Conservation (phyloP, 2,797 vertebrate genomes). For the Netta rufina region DNA sequence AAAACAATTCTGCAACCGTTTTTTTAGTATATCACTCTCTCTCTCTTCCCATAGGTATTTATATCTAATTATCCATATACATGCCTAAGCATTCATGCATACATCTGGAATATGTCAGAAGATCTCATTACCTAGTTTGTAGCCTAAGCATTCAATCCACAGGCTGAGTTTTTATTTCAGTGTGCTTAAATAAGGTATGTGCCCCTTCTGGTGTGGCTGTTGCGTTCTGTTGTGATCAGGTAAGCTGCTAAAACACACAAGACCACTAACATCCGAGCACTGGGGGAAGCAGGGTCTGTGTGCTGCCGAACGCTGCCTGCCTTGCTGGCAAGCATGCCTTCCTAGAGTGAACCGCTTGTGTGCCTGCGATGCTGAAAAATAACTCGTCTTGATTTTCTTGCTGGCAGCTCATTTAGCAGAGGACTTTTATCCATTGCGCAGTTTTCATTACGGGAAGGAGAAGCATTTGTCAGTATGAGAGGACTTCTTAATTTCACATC, state of each 20-base stretch:
- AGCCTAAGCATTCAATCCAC: background rate
- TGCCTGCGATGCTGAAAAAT: background rate
- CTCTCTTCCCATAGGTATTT: background rate
- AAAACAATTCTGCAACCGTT: background rate
- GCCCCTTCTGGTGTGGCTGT: background rate
- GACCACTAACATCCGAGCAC: background rate
- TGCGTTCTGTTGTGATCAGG: background rate
- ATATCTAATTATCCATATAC: background rate
- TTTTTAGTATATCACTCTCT: background rate
- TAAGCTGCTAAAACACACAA: background rate
- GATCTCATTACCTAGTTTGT: background rate
- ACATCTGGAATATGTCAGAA: background rate
- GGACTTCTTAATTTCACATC: constrained; percentile 23
- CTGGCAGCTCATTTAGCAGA: background rate
- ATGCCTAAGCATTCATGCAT: background rate
- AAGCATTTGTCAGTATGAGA: background rate
- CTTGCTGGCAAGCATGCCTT: background rate
- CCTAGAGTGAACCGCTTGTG: accelerated
- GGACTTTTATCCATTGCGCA: background rate
- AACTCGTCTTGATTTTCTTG: background rate
- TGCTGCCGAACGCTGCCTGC: background rate
- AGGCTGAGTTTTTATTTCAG: background rate
- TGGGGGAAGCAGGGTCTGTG: background rate
- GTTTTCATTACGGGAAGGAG: background rate
- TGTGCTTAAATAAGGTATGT: background rate